These are phyloP conservation scores for Halictus ligatus DNA, from an alignment of 2,888 invertebrate genomes.

Conservation along the genomic window DNA sequence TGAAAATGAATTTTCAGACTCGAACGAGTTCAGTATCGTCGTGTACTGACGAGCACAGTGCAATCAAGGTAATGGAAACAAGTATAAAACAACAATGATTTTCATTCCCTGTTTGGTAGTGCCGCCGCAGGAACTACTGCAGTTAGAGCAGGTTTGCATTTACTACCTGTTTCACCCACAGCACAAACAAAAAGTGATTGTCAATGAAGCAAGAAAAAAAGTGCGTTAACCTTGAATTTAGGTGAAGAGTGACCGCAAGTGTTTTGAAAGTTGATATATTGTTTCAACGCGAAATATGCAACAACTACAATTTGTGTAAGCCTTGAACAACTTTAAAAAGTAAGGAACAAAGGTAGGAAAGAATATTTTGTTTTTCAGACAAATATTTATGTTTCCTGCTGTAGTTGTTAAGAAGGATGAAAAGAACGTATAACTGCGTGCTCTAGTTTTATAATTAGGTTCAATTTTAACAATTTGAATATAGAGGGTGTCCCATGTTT, in stretches of 20 bases:
- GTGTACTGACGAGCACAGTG: not conserved
- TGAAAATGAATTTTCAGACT: too few species aligned
- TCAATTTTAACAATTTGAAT: too few species aligned
- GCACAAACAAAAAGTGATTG: conserved; percentile 24
- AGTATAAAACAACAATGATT: not conserved
- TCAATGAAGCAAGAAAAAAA: not conserved
- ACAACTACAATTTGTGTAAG: too few species aligned
- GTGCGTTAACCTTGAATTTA: conserved; percentile 13
- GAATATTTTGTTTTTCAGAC: not conserved
- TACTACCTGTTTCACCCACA: not conserved
- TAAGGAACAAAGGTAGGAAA: not conserved
- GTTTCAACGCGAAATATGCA: too few species aligned
- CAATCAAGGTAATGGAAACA: conserved; percentile 3
- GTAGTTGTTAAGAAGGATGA: not conserved
- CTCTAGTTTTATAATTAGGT: too few species aligned
- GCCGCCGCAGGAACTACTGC: not conserved
- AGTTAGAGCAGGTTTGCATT: not conserved
- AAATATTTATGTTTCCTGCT: not conserved
- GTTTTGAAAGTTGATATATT: too few species aligned
- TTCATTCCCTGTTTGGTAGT: not conserved
- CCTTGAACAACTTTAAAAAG: not conserved
- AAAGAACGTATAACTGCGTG: not conserved
- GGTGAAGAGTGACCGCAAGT: not conserved
- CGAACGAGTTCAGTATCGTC: not conserved
- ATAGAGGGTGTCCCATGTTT: too few species aligned